These are phyloP conservation scores for Oscheius sp. DNA, from an alignment of 2,888 invertebrate species.

Conservation along the genomic window DNA sequence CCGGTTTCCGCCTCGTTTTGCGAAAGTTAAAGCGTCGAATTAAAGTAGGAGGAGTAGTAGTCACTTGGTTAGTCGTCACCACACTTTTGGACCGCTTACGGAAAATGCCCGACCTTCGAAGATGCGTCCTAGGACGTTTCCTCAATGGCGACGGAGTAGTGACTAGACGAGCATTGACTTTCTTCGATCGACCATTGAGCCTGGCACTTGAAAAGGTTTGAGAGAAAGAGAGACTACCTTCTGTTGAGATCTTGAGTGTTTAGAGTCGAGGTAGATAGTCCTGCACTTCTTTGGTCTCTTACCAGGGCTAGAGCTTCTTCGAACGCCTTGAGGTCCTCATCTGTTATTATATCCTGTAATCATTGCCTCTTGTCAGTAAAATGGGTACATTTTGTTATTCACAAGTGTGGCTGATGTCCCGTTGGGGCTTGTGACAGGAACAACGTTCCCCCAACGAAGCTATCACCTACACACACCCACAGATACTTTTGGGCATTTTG, in stretches of 20 bases:
- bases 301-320: constrained; percentile 24
- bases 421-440: too few species aligned
- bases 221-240: neutral
- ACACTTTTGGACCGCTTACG: neutral
- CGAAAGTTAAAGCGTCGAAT: constrained; percentile 3
- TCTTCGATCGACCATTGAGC: neutral
- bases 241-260: neutral
- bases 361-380: too few species aligned
- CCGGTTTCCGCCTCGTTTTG: constrained; percentile 4
- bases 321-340: constrained; percentile 27
- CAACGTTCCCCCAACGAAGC: too few species aligned
- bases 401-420: too few species aligned
- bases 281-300: neutral
- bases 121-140: constrained; percentile 14
- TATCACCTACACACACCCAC: too few species aligned
- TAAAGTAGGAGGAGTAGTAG: too few species aligned
- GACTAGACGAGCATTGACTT: neutral
- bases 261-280: neutral
- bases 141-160: neutral
- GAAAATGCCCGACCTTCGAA: constrained; percentile 21
- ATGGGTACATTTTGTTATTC: too few species aligned
- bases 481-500: too few species aligned
- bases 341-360: constrained; percentile 25
- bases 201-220: neutral
- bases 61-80: too few species aligned